phyloP scores from a whole-genome alignment of 1,140 invertebrate genomes.

The Tetragonula clypearis region DNA sequence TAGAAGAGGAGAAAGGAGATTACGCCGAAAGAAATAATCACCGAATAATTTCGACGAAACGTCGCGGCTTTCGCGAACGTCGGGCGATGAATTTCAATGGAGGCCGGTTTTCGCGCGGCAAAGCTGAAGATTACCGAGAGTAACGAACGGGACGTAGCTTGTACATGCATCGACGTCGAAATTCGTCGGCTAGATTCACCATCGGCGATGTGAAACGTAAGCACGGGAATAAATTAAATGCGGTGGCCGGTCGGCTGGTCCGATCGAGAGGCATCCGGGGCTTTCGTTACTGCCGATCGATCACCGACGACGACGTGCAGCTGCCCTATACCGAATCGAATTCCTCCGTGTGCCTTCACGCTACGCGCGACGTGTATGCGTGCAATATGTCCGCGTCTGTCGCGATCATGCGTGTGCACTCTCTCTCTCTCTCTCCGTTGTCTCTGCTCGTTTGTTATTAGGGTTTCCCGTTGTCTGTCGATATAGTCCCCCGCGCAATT shows the following conservation, averaged over 20 bases:
- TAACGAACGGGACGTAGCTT: neutral
- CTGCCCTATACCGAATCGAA: neutral
- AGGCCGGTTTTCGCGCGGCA: neutral
- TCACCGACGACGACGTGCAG: conserved; percentile 4
- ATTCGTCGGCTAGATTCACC: neutral
- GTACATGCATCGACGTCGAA: neutral
- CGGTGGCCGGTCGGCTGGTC: neutral
- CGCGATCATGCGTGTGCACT: neutral
- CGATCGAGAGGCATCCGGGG: neutral
- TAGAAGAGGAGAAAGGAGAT: no score
- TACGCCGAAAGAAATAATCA: neutral
- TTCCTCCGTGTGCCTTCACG: neutral
- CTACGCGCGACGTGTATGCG: neutral
- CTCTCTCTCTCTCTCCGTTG: no score
- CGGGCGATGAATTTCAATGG: neutral
- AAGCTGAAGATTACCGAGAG: neutral
- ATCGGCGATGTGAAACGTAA: conserved; percentile 7
- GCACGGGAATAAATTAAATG: conserved; percentile 55
- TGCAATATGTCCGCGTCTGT: conserved; percentile 7
- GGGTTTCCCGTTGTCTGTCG: neutral
- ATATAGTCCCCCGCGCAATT: neutral
- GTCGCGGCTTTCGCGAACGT: neutral
- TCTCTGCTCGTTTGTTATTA: conserved; percentile 5
- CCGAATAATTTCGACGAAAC: neutral
- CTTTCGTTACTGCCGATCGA: conserved; percentile 34